phyloP scores from a whole-genome alignment of 1,140 invertebrate genomes.

The Batillaria attramentaria region DNA sequence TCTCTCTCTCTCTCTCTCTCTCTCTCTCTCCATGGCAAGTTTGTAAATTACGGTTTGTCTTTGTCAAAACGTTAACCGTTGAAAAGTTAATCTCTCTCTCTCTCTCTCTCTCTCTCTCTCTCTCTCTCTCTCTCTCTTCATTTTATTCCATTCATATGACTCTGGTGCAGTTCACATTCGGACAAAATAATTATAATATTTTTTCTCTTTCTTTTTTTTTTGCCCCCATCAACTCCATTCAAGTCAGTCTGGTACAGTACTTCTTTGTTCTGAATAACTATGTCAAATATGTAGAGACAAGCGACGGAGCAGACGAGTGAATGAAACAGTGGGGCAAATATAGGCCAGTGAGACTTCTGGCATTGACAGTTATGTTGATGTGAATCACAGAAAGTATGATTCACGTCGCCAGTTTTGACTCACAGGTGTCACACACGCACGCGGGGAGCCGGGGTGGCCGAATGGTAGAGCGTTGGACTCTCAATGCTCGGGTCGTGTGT shows the following conservation, averaged over 20 bases:
- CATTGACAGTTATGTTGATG: too few relatives aligned
- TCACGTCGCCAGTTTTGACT: too few relatives aligned
- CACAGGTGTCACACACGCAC: too few relatives aligned
- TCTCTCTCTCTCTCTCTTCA: background rate
- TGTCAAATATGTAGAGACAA: background rate
- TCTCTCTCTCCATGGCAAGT: background rate
- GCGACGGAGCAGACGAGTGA: background rate
- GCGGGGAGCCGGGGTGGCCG: too few relatives aligned
- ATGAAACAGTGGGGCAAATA: background rate
- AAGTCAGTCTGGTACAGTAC: too few relatives aligned
- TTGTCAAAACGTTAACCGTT: background rate
- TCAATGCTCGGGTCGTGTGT: background rate
- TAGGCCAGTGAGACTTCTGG: background rate
- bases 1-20: background rate
- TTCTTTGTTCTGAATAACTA: background rate
- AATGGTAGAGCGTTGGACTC: too few relatives aligned
- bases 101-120: background rate
- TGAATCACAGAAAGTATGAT: too few relatives aligned
- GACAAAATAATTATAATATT: background rate
- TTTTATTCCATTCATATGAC: background rate
- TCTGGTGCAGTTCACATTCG: background rate
- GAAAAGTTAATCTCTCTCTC: background rate
- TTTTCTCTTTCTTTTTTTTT: background rate
- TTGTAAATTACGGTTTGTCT: background rate
- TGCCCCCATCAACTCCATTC: background rate